These are phyloP conservation scores for Rachycentron canadum DNA, from an alignment of 2,797 vertebrate genomes.

Conservation along the genomic window DNA sequence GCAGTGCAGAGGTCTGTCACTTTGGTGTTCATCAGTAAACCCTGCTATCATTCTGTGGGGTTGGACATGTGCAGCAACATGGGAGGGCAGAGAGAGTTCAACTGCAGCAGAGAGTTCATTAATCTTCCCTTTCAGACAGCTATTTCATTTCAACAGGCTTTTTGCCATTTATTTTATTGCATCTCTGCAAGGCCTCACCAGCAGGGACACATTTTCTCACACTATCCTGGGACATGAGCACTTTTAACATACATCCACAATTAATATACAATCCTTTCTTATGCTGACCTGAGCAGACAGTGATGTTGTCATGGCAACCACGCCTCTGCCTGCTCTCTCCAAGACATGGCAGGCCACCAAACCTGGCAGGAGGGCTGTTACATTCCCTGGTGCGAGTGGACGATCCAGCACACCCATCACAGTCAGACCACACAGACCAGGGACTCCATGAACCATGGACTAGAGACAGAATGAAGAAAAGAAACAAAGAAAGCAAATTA, in stretches of 20 bases:
- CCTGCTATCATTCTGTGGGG: background rate
- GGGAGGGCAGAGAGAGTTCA: conserved; percentile 11
- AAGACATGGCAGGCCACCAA: conserved; percentile 87
- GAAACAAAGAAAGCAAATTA: background rate
- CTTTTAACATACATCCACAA: conserved; percentile 2
- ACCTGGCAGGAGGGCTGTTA: conserved; percentile 85
- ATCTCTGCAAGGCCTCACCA: background rate
- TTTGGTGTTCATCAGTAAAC: conserved; percentile 8
- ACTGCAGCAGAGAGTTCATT: conserved; percentile 14
- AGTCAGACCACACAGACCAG: conserved; percentile 89
- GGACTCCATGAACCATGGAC: conserved; percentile 89
- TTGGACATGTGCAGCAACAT: background rate
- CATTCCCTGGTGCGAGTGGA: conserved; percentile 84
- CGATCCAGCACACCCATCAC: conserved; percentile 83
- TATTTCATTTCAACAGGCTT: background rate
- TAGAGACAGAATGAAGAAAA: conserved; percentile 42
- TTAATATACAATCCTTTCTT: background rate
- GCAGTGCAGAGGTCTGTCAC: background rate
- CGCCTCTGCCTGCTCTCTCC: conserved; percentile 86
- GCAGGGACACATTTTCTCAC: background rate
- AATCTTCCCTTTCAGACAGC: conserved; percentile 22
- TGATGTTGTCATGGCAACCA: conserved; percentile 84
- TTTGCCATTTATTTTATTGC: background rate
- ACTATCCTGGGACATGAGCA: background rate
- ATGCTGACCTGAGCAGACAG: conserved; percentile 85